These are phyloP conservation scores for Drosophila fulvimacula DNA, from an alignment of 2,888 invertebrate species.

Conservation along the genomic window DNA sequence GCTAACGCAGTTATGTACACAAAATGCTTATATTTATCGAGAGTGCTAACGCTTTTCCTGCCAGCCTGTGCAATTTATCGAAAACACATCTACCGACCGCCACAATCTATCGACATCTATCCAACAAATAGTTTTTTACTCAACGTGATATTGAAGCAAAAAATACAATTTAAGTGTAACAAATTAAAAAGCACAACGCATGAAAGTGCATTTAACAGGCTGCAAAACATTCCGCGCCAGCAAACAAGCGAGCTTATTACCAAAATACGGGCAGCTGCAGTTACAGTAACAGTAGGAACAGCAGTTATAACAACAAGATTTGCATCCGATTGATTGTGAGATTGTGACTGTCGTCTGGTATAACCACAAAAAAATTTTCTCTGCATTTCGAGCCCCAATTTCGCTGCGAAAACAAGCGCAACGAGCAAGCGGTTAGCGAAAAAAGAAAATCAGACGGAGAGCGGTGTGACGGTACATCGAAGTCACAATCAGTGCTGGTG, in stretches of 20 bases:
- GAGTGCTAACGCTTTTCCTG: neutral
- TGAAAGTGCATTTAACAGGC: constrained; percentile 71
- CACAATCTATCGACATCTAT: constrained; percentile 42
- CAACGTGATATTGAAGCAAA: constrained; percentile 49
- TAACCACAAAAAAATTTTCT: constrained; percentile 76
- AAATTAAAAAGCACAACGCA: constrained; percentile 58
- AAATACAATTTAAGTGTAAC: constrained; percentile 52
- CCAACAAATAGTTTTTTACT: constrained; percentile 55
- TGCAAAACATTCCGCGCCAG: constrained; percentile 68
- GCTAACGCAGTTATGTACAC: neutral
- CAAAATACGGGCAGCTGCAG: constrained; percentile 36
- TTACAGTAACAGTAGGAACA: constrained; percentile 21
- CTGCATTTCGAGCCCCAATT: constrained; percentile 52
- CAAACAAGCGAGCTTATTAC: constrained; percentile 30
- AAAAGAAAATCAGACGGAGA: constrained; percentile 25
- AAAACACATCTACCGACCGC: constrained; percentile 6
- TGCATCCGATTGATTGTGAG: constrained; percentile 49
- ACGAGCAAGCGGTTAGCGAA: neutral
- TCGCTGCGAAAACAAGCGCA: constrained; percentile 37
- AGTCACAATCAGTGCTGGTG: constrained; percentile 44
- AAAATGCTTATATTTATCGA: neutral
- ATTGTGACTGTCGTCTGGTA: constrained; percentile 59
- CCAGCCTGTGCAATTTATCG: constrained; percentile 10
- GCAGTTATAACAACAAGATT: constrained; percentile 42
- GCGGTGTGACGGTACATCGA: constrained; percentile 33